Conservation (phyloP, 1,140 invertebrate species). For the Dryas iulia region DNA sequence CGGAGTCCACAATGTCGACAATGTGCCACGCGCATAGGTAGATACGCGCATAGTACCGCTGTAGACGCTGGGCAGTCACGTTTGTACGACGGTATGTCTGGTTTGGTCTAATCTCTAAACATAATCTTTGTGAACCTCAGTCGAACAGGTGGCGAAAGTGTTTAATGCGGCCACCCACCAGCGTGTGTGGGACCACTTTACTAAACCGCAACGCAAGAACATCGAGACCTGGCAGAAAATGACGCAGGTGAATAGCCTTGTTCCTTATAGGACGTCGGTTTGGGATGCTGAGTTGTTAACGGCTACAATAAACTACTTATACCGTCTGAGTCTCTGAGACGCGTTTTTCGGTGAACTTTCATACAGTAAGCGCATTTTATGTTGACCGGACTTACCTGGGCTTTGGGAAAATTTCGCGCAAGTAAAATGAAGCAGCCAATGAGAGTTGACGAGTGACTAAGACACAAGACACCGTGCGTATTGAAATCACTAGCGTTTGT, state of each 20-base stretch:
- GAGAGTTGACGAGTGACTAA: too few species aligned
- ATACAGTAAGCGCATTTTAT: too few species aligned
- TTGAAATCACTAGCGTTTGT: too few species aligned
- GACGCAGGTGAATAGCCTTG: slow-evolving; percentile 90
- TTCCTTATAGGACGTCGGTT: slow-evolving; percentile 3
- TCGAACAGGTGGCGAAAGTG: slow-evolving; percentile 98
- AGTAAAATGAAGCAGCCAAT: too few species aligned
- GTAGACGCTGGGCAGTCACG: slow-evolving; percentile 44
- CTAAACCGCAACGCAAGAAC: slow-evolving; percentile 98
- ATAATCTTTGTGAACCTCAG: slow-evolving; percentile 83
- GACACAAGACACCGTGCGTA: too few species aligned
- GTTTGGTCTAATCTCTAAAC: slow-evolving; percentile 56
- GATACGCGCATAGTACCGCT: slow-evolving; percentile 17
- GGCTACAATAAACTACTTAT: too few species aligned
- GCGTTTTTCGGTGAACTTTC: too few species aligned
- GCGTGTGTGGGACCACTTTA: slow-evolving; percentile 99
- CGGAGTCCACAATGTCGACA: slow-evolving; percentile 17
- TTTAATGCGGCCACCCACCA: slow-evolving; percentile 96
- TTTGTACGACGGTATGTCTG: slow-evolving; percentile 64
- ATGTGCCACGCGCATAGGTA: slow-evolving; percentile 33
- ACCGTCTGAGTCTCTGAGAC: too few species aligned
- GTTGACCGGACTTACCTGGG: too few species aligned
- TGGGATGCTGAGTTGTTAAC: background rate
- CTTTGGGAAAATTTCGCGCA: too few species aligned
- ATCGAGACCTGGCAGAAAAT: slow-evolving; percentile 99